Conservation (phyloP, 1,140 invertebrate genomes). For the Hyles vespertilio region DNA sequence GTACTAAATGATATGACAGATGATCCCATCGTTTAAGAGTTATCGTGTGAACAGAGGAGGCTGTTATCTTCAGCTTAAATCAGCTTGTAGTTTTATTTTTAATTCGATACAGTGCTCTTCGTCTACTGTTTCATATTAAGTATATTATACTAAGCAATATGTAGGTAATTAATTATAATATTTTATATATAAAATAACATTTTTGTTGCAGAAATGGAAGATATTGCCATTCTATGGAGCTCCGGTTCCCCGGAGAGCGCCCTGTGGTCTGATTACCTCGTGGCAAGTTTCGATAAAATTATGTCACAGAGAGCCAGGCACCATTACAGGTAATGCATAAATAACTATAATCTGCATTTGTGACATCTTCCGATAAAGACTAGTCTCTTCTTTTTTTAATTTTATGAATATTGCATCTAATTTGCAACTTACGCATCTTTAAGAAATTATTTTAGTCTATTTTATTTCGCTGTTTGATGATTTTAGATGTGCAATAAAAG, state of each 20-base stretch:
- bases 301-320: slow-evolving; percentile 84
- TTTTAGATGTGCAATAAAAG: too few species aligned
- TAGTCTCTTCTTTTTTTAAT: background rate
- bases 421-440: too few species aligned
- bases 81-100: background rate
- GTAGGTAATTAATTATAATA: too few species aligned
- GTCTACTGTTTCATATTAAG: too few species aligned
- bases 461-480: too few species aligned
- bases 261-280: slow-evolving; percentile 87
- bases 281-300: slow-evolving; percentile 87
- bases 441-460: too few species aligned
- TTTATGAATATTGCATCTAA: background rate
- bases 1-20: too few species aligned
- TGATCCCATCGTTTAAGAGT: background rate
- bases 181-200: background rate
- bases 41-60: too few species aligned
- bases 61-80: too few species aligned
- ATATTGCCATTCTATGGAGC: slow-evolving; percentile 86
- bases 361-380: too few species aligned
- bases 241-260: slow-evolving; percentile 84
- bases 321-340: slow-evolving; percentile 79
- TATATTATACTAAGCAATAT: too few species aligned
- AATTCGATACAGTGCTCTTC: too few species aligned
- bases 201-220: slow-evolving; percentile 81
- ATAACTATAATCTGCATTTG: background rate